Percentiles rank a stretch among this genome's conserved stretches.
These are phyloP conservation scores for Alsophila aescularia DNA, from an alignment of 2,888 invertebrate genomes.

Conservation along the genomic window DNA sequence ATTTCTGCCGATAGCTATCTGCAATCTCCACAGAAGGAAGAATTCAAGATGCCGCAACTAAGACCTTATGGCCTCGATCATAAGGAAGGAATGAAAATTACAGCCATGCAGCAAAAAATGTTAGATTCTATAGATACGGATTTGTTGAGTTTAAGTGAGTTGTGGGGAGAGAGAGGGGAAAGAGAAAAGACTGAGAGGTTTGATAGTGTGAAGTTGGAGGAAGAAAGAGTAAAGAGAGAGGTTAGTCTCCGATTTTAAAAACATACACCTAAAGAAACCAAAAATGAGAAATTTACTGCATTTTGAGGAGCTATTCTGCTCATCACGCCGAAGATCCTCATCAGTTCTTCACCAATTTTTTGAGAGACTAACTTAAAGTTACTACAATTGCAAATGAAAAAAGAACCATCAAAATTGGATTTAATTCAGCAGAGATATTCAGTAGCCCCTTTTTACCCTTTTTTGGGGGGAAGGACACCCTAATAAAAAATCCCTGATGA, in stretches of 20 bases:
- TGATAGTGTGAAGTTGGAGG: conserved; percentile 85
- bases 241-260: conserved; percentile 67
- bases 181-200: conserved; percentile 58
- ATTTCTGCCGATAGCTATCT: conserved; percentile 56
- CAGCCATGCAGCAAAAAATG: conserved; percentile 55
- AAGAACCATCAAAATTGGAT: no score
- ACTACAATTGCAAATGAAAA: no score
- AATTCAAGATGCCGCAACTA: conserved; percentile 75
- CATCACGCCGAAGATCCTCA: no score
- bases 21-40: conserved; percentile 58
- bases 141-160: conserved; percentile 84
- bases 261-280: no score
- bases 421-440: no score
- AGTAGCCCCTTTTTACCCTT: no score
- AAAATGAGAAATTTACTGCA: no score
- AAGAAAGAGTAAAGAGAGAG: conserved; percentile 90
- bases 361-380: no score
- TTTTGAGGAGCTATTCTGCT: no score
- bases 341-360: no score
- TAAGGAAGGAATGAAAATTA: conserved; percentile 51
- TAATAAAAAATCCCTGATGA: no score
- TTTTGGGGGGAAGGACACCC: no score
- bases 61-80: conserved; percentile 61
- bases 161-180: conserved; percentile 84
- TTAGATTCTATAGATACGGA: conserved; percentile 75